These are phyloP conservation scores for Apamea crenata DNA, from an alignment of 2,888 invertebrate species.

Conservation along the genomic window DNA sequence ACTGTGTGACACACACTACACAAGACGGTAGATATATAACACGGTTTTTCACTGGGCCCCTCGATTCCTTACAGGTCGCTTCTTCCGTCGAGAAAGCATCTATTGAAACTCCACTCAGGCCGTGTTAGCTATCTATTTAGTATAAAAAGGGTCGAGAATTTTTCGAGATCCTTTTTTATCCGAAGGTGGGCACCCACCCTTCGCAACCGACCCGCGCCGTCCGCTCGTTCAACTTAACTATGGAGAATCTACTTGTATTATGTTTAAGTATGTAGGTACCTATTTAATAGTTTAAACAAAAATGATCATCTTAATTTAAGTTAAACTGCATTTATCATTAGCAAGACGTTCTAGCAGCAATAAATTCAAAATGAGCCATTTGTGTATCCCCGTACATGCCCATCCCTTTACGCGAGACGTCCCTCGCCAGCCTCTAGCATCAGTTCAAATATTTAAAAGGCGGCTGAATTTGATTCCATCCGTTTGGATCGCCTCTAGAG, in stretches of 20 bases:
- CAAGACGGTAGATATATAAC: constrained; percentile 76
- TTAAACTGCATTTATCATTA: background rate
- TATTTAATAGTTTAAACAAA: constrained; percentile 9
- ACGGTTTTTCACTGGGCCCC: constrained; percentile 82
- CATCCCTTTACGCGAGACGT: constrained; percentile 41
- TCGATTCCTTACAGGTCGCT: constrained; percentile 90
- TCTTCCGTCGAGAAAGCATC: constrained; percentile 89
- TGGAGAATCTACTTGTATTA: constrained; percentile 42
- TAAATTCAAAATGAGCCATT: constrained; percentile 61
- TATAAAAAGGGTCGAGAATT: constrained; percentile 90
- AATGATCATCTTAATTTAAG: background rate
- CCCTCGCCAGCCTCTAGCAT: constrained; percentile 73
- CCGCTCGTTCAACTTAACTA: constrained; percentile 60
- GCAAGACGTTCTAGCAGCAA: constrained; percentile 33
- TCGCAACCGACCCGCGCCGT: constrained; percentile 61
- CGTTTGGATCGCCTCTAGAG: constrained; percentile 74
- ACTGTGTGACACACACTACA: constrained; percentile 84
- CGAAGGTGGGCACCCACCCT: constrained; percentile 80
- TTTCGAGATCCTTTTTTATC: constrained; percentile 89
- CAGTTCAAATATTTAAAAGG: constrained; percentile 90
- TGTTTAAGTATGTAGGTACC: constrained; percentile 5
- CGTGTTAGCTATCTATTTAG: constrained; percentile 91
- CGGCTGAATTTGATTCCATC: constrained; percentile 84
- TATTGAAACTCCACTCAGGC: constrained; percentile 91
- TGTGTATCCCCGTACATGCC: constrained; percentile 47